phyloP scores from a whole-genome alignment of 2,888 invertebrate genomes.

The Anthrax anthrax region DNA sequence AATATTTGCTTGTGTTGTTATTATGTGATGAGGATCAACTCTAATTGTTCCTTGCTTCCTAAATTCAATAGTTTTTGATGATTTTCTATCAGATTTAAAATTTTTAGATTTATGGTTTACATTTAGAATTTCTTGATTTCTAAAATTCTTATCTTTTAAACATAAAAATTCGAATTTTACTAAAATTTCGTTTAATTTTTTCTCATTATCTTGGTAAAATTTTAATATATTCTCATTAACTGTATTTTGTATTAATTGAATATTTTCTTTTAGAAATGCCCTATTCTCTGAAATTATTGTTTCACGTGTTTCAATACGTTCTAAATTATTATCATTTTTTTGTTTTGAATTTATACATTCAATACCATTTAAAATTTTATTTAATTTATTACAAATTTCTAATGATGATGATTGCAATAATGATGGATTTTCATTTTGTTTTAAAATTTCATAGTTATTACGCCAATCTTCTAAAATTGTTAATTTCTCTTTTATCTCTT shows the following conservation, averaged over 20 bases:
- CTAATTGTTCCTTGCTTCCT: no score
- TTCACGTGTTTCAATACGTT: slow-evolving; percentile 6
- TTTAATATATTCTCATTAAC: slow-evolving; percentile 6
- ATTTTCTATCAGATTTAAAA: no score
- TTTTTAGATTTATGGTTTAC: no score
- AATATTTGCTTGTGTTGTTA: no score
- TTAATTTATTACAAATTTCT: slow-evolving; percentile 8
- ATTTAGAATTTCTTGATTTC: slow-evolving; percentile 5
- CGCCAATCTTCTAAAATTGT: slow-evolving; percentile 1
- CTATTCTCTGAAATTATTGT: no score
- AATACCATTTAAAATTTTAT: slow-evolving; percentile 2
- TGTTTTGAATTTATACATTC: background rate
- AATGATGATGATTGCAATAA: slow-evolving; percentile 2
- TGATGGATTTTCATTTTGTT: slow-evolving; percentile 3
- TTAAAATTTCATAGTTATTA: slow-evolving; percentile 2
- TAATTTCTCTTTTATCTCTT: slow-evolving; percentile 1
- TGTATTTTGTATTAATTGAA: slow-evolving; percentile 3
- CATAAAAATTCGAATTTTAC: slow-evolving; percentile 9
- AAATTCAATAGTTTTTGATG: no score
- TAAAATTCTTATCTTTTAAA: no score
- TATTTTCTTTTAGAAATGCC: background rate
- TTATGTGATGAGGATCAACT: no score
- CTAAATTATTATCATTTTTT: background rate
- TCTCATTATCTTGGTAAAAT: slow-evolving; percentile 5
- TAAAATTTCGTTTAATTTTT: slow-evolving; percentile 10